Conservation (phyloP, 2,797 vertebrate species). For the Bovichtus diacanthus region DNA sequence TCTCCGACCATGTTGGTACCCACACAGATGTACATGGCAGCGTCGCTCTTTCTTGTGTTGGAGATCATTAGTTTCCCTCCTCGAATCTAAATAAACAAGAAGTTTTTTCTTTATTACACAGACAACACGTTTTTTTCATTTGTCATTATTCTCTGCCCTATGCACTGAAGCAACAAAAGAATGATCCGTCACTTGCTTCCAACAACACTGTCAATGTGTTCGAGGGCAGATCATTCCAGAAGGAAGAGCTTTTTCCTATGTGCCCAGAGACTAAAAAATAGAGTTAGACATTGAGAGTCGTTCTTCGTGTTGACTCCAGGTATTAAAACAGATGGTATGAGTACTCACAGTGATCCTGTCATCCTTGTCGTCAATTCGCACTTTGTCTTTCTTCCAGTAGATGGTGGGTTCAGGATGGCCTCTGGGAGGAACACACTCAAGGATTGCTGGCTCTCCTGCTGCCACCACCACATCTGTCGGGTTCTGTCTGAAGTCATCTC, state of each 20-base stretch:
- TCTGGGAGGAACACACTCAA: constrained; percentile 96
- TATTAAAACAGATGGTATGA: constrained; percentile 2
- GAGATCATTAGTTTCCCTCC: constrained; percentile 99
- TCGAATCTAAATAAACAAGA: constrained; percentile 87
- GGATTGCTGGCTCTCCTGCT: constrained; percentile 95
- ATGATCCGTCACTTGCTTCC: background rate
- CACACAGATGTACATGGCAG: constrained; percentile 97
- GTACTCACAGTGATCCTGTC: constrained; percentile 93
- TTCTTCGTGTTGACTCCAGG: background rate
- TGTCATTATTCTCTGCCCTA: background rate
- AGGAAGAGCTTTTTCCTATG: background rate
- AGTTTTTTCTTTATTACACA: background rate
- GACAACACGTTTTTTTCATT: background rate
- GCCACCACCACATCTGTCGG: constrained; percentile 97
- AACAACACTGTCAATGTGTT: background rate
- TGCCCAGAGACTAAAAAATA: background rate
- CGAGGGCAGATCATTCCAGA: background rate
- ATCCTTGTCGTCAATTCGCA: constrained; percentile 94
- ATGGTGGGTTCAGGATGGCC: constrained; percentile 98
- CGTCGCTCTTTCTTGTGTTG: constrained; percentile 95
- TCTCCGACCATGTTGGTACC: constrained; percentile 99
- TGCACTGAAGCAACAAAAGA: background rate
- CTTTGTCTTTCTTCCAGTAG: constrained; percentile 99
- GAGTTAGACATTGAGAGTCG: background rate
- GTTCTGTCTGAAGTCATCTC: constrained; percentile 98